These are phyloP conservation scores for Sebastes kiyomatsui DNA, from an alignment of 2,797 vertebrate species.

Conservation along the genomic window DNA sequence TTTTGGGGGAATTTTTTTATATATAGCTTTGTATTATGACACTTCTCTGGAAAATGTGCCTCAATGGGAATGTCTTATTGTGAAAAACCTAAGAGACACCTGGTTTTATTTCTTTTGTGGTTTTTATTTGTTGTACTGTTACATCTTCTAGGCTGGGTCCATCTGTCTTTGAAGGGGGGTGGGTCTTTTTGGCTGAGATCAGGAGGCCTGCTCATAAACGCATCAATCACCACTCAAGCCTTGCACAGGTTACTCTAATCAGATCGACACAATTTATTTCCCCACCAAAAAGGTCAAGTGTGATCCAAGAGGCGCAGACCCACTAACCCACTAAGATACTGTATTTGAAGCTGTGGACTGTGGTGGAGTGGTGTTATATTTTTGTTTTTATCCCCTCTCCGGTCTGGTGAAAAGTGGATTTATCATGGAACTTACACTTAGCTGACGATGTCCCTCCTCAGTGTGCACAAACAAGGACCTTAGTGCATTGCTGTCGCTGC, in stretches of 20 bases:
- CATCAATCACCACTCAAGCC: conserved; percentile 63
- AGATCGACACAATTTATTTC: not conserved
- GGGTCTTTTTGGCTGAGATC: not conserved
- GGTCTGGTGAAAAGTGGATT: conserved; percentile 62
- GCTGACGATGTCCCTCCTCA: conserved; percentile 66
- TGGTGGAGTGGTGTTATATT: conserved; percentile 41
- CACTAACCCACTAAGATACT: conserved; percentile 24
- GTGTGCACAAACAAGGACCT: conserved; percentile 83
- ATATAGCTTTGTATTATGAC: conserved; percentile 79
- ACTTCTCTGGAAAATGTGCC: conserved; percentile 83
- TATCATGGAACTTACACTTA: conserved; percentile 68
- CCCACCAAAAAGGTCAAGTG: conserved; percentile 27
- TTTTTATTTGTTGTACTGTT: conserved; percentile 59
- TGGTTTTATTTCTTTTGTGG: conserved; percentile 30
- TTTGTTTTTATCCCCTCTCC: not conserved
- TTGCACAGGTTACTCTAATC: conserved; percentile 57
- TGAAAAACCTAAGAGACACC: conserved; percentile 82
- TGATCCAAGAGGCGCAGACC: conserved; percentile 30
- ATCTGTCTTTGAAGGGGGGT: conserved; percentile 33
- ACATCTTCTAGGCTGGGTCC: conserved; percentile 50
- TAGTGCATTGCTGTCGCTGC: conserved; percentile 75
- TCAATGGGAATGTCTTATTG: conserved; percentile 80
- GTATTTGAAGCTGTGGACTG: conserved; percentile 55
- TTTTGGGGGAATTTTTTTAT: conserved; percentile 60
- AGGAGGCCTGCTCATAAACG: conserved; percentile 21